Evolutionary conservation across 2,888 invertebrate species (phyloP).

Genomic region (Drosophila maculinotata): DNA sequence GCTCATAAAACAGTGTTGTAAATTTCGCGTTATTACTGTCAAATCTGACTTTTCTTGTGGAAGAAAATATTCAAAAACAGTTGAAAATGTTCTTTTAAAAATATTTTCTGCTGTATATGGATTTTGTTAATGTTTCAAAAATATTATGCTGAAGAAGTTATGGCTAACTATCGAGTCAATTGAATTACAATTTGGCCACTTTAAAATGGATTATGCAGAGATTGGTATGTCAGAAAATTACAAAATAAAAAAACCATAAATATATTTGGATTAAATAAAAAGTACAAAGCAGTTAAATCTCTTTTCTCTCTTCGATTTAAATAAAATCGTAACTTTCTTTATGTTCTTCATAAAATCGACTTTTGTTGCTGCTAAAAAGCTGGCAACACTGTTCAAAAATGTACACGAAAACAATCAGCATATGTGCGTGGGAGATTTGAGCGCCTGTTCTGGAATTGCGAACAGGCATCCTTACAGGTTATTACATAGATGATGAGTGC

Average conservation of each 20-base stretch:
- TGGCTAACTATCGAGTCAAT: no score
- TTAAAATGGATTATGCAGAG: no score
- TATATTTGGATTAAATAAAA: neutral
- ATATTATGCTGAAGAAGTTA: no score
- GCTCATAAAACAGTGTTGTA: conserved; percentile 8
- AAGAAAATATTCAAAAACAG: no score
- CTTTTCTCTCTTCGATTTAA: neutral
- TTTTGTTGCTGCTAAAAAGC: neutral
- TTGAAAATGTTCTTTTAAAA: no score
- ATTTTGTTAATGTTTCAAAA: no score
- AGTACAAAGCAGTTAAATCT: neutral
- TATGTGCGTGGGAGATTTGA: conserved; percentile 32
- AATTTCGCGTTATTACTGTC: conserved; percentile 14
- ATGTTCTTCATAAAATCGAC: neutral
- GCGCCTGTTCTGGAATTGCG: conserved; percentile 5
- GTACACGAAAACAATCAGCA: conserved; percentile 44
- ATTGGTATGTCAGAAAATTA: no score
- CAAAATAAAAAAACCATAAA: neutral
- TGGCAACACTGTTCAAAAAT: conserved; percentile 41
- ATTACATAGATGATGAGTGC: conserved; percentile 35
- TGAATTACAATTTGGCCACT: no score
- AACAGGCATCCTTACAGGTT: conserved; percentile 27
- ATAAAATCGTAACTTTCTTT: neutral
- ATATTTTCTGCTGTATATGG: no score
- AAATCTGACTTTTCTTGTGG: neutral